Evolutionary conservation across 2,888 invertebrate genomes (phyloP), one percentile per base, ranked within the genome.

Genomic region (Andrena minutula): DNA sequence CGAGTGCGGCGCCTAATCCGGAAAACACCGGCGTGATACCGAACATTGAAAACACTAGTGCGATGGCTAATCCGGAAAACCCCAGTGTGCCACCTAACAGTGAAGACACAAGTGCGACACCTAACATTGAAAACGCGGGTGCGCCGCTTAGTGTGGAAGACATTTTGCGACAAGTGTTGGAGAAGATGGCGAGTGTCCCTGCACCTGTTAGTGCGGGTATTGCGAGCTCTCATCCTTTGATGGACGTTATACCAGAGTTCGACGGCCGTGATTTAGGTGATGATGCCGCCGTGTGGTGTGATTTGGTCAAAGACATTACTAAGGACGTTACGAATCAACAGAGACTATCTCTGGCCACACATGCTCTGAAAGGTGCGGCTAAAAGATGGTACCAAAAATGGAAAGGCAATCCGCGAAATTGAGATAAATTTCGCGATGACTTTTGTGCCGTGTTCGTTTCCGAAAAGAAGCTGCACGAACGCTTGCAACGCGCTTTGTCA

Each of bases 331-430:
- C n/a, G 0, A 7, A n/a, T 12, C n/a, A 51, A 2, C 51, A 66
- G 12, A 8, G 66, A 12, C 20, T 66, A 2, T 20, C 20, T 6
- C 10, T 51, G 1, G 66, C 66, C 3, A 51, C 66, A 7, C 66
- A 66, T 16, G 66, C 30, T 2, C 28, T 66, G 8, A 16, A 20
- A 10, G 51, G 66, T 0, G 10, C 12, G 10, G 47, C 30, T 3
- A 66, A 51, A n/a, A 51, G 28, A 20, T 66, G 66, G 66, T 66
- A 66, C 1, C 49, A 30, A 1, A 51, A 66, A n/a, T 51, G 51
- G 30, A 51, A 66, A 28, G 66, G 66, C 8, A 51, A 51, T 26
- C 69, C 58, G 1, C 58, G 58, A n/a, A 60, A 4, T 2, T 70
- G 69, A 58, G 28, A 12, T 0, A 72, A 51, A 16, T 72, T 72